Base-by-base conservation (phyloP, 2,888 invertebrate species). In the Cinara cedri region DNA sequence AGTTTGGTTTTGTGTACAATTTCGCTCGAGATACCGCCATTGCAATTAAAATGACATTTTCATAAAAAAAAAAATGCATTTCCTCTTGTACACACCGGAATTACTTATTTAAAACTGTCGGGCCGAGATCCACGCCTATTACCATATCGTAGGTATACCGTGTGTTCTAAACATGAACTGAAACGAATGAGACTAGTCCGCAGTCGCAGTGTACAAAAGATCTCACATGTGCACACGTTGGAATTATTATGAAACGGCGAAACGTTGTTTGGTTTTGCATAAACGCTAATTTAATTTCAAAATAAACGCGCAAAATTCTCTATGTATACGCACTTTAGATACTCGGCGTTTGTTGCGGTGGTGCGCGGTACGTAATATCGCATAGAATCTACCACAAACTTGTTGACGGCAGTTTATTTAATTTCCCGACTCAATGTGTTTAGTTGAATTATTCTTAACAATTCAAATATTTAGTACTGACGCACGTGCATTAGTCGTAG, bases 111-210 rank as follows among this genome's bases (percentile, higher is more conserved):
- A 42, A 44, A 57, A 55, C 16, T 16, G 44, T 71, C 44, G 44
- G 16, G 44, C 44, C 44, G 42, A 55, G 44, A 71, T 16, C n/a
- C 71, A 42, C 21, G 2, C 55, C 19, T 2, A 70, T 34, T 14
- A 16, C 10, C n/a, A n/a, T 44, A 21, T 4, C 34, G 34, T 34
- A 34, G 34, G 34, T 6, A 21, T 10, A 21, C n/a, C 14, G 34
- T 34, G 6, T 42, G 16, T 24, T 16, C 16, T 71, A 44, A 71
- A 44, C 55, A 71, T 21, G 44, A 44, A 55, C 42, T 6, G 42
- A 57, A 71, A 71, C 21, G 16, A 55, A 44, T 55, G 24, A 71
- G 21, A 55, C n/a, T n/a, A n/a, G n/a, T n/a, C n/a, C n/a, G n/a
- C n/a, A n/a, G n/a, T n/a, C 14, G 16, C 11, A 2, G 44, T 55